Base-by-base conservation (phyloP, 1,140 invertebrate genomes). In the Proales similis region DNA sequence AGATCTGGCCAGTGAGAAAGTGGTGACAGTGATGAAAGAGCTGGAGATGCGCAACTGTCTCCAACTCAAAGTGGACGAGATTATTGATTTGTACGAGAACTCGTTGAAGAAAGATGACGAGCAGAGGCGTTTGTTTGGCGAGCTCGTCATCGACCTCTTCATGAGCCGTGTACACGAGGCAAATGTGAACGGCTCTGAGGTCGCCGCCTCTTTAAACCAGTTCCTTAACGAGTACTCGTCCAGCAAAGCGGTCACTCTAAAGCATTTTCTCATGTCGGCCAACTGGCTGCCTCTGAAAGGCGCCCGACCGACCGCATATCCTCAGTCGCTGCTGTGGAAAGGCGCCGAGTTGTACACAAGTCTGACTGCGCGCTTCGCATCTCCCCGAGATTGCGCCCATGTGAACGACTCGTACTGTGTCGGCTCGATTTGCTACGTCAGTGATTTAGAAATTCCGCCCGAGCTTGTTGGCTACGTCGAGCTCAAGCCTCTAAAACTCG, bases 1-100 rank as follows among this genome's bases (percentile, higher is more conserved):
- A 29, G 61, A 63, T 22, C 11, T 63, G 29, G 9, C 19, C 12
- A 36, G 39, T 17, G 30, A 63, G 14, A 47, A 63, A 12, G 24
- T 29, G 20, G 3, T 61, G n/a, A 46, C n/a, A 14, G 17, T 61
- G 7, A 27, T 61, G 3, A 61, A 61, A 33, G 39, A 61, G 24
- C 42, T 61, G 12, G 47, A 61, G 14, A 45, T 61, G 39, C 30
- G 42, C n/a, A 33, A 32, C 2, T 61, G 27, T 42, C 24, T 22
- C 7, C 12, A 61, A 12, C 9, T 61, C 1, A 61, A 61, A 61
- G 27, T 45, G 11, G 57, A 61, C 39, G 57, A 61, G 47, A 45
- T 61, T n/a, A 61, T 61, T 11, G 57, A 61, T 22, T 19, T 61
- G n/a, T 61, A 30, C 32, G 57, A 61, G 19, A 24, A 29, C 24